Evolutionary conservation across 2,797 vertebrate genomes (phyloP).

Genomic region (Mormyrus hasselquistii): DNA sequence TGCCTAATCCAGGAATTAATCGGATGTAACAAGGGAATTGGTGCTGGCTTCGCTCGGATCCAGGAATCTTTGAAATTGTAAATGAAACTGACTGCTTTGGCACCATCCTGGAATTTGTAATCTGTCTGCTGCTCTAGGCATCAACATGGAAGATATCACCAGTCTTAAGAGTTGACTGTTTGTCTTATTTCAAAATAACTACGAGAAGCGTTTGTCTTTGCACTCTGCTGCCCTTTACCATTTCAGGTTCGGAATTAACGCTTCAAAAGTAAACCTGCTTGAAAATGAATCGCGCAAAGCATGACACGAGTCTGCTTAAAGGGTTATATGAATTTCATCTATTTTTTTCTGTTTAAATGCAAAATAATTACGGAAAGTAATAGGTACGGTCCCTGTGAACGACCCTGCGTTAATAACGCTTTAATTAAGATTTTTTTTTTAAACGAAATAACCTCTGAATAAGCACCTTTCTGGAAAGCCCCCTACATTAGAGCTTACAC

Average conservation of each 20-base stretch:
- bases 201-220: neutral
- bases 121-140: constrained; percentile 25
- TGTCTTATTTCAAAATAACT: neutral
- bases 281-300: neutral
- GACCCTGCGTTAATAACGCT: neutral
- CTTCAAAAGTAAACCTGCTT: neutral
- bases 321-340: neutral
- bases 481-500: neutral
- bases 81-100: constrained; percentile 35
- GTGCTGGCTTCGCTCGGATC: constrained; percentile 56
- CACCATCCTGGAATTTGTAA: constrained; percentile 47
- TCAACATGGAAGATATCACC: neutral
- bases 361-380: neutral
- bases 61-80: constrained; percentile 42
- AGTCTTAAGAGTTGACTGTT: neutral
- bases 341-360: neutral
- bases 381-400: neutral
- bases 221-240: neutral
- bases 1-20: constrained; percentile 48
- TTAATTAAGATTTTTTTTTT: neutral
- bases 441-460: neutral
- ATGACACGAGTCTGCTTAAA: neutral
- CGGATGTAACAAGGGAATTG: constrained; percentile 59
- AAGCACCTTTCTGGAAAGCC: neutral
- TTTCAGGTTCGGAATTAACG: neutral